phyloP scores from a whole-genome alignment of 2,888 invertebrate genomes.

The Callyntrura guangdongensis region DNA sequence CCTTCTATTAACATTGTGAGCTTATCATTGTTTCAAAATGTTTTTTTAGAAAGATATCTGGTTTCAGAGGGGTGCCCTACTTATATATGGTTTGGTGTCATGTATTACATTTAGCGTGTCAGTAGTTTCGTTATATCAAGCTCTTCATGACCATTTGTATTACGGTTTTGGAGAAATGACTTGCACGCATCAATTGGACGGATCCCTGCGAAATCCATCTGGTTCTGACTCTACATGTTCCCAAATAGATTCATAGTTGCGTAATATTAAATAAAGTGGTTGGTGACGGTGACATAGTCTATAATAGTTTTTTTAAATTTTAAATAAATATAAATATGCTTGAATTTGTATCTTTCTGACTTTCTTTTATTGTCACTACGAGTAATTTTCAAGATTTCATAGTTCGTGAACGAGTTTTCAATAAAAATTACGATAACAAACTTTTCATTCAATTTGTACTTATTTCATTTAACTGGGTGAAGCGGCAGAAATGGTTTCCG shows the following conservation, averaged over 20 bases:
- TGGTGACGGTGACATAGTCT: background rate
- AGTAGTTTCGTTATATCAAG: conserved; percentile 27
- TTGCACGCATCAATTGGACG: background rate
- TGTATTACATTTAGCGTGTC: background rate
- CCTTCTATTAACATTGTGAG: too few species aligned
- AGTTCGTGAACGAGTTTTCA: background rate
- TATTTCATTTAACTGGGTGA: too few species aligned
- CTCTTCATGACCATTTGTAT: background rate
- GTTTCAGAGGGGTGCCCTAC: background rate
- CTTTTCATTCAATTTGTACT: too few species aligned
- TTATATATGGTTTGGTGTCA: conserved; percentile 13
- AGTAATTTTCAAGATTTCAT: background rate
- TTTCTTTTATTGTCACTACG: too few species aligned
- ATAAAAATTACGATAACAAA: background rate
- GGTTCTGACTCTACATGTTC: background rate
- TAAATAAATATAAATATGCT: too few species aligned
- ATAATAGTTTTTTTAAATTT: too few species aligned
- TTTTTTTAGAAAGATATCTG: background rate
- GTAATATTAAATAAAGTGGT: background rate
- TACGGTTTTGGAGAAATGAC: conserved; percentile 24
- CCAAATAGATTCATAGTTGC: too few species aligned
- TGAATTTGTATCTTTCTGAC: background rate
- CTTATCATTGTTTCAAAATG: background rate
- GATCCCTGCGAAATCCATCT: background rate
- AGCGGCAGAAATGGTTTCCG: too few species aligned